These are phyloP conservation scores for Syrphus vitripennis DNA, from an alignment of 2,888 invertebrate species.

Conservation along the genomic window DNA sequence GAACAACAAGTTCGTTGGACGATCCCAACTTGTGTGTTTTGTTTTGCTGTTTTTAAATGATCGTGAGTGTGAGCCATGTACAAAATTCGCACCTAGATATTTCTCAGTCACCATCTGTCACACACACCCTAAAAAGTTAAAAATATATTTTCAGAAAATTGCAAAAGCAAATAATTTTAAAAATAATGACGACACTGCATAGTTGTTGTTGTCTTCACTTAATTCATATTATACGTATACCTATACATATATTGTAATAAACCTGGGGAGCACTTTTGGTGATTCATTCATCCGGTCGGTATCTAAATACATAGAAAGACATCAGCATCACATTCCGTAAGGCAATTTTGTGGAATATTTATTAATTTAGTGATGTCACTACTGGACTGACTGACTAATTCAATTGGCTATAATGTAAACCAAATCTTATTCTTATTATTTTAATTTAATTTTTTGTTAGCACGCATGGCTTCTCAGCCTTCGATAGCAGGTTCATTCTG, in stretches of 20 bases:
- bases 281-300: slow-evolving; percentile 23
- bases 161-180: neutral
- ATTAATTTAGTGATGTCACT: neutral
- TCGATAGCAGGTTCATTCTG: neutral
- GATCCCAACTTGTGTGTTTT: neutral
- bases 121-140: neutral
- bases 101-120: neutral
- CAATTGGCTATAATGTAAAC: neutral
- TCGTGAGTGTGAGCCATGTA: neutral
- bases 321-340: neutral
- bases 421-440: neutral
- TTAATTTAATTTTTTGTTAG: neutral
- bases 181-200: neutral
- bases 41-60: neutral
- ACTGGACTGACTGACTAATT: neutral
- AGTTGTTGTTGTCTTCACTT: neutral
- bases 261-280: neutral
- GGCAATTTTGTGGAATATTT: neutral
- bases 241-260: neutral
- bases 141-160: neutral
- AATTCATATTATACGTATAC: neutral
- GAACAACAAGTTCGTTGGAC: slow-evolving; percentile 1
- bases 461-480: neutral
- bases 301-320: neutral
- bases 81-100: neutral